Percentiles rank a stretch among this genome's conserved stretches.
Evolutionary conservation across 30 jellyfish, hydroid and myxozoan genomes (phyloP).

Genomic region (Chironex yamaguchii): DNA sequence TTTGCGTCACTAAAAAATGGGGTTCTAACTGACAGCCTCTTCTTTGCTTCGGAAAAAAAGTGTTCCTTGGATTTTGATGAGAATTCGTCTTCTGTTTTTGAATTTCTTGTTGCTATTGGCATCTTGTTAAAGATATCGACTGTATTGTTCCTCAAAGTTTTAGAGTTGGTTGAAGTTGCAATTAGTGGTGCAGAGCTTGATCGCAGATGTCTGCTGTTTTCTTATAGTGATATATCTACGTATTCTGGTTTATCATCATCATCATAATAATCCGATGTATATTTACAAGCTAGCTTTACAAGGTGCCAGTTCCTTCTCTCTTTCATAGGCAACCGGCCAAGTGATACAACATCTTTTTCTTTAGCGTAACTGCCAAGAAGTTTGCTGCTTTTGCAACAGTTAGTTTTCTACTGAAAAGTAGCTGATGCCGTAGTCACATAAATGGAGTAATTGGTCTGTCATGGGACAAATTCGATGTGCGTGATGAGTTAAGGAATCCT

Average conservation of each 20-base stretch:
- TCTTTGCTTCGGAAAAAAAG: too few relatives aligned
- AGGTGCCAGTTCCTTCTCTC: conserved; percentile 71
- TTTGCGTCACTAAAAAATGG: too few relatives aligned
- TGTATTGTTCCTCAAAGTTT: conserved; percentile 34
- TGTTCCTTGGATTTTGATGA: conserved; percentile 11
- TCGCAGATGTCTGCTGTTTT: conserved; percentile 44
- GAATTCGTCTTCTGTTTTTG: conserved; percentile 32
- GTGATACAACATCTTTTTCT: conserved; percentile 46
- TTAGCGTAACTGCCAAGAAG: conserved; percentile 59
- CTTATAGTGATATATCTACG: conserved; percentile 35
- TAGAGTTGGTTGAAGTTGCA: conserved; percentile 30
- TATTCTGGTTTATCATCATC: conserved; percentile 46
- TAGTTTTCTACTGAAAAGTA: too few relatives aligned
- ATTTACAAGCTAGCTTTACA: conserved; percentile 44
- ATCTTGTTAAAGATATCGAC: conserved; percentile 37
- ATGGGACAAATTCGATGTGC: too few relatives aligned
- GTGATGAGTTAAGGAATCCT: too few relatives aligned
- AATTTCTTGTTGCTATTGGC: conserved; percentile 33
- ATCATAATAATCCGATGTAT: too few relatives aligned
- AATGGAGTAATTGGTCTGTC: too few relatives aligned
- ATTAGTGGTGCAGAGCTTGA: conserved; percentile 66
- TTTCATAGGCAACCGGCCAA: conserved; percentile 60
- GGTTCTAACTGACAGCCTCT: too few relatives aligned
- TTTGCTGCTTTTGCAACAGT: too few relatives aligned
- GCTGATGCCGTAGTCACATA: too few relatives aligned